phyloP scores from a whole-genome alignment of 2,797 vertebrate species.

The Scolopax rusticola region DNA sequence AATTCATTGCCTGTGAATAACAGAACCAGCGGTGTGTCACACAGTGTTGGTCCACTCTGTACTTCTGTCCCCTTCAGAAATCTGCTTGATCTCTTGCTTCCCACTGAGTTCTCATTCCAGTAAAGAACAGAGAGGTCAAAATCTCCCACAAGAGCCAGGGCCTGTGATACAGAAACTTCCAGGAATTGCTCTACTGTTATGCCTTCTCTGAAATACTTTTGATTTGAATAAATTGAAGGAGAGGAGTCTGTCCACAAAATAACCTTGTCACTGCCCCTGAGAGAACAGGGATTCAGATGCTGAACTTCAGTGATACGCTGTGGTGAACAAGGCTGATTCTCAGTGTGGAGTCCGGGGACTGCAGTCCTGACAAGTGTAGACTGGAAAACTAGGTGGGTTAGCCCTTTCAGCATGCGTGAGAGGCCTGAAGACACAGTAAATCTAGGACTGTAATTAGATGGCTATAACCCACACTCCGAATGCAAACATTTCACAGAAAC shows the following conservation, averaged over 20 bases:
- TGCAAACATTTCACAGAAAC: neutral
- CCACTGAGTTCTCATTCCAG: neutral
- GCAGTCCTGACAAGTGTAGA: neutral
- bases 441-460: neutral
- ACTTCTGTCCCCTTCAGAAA: neutral
- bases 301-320: neutral
- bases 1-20: neutral
- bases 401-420: neutral
- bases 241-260: neutral
- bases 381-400: neutral
- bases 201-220: neutral
- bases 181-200: neutral
- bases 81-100: neutral
- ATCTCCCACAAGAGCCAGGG: neutral
- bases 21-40: neutral
- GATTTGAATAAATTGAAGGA: neutral
- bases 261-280: neutral
- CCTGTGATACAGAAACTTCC: neutral
- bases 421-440: neutral
- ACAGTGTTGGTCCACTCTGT: neutral
- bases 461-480: neutral
- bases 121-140: neutral
- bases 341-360: neutral
- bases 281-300: neutral
- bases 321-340: neutral